A percentile compares a stretch with the other conserved stretches of the same genome.
Evolutionary conservation across 2,797 vertebrate genomes (phyloP).

Genomic region (Limosa lapponica): DNA sequence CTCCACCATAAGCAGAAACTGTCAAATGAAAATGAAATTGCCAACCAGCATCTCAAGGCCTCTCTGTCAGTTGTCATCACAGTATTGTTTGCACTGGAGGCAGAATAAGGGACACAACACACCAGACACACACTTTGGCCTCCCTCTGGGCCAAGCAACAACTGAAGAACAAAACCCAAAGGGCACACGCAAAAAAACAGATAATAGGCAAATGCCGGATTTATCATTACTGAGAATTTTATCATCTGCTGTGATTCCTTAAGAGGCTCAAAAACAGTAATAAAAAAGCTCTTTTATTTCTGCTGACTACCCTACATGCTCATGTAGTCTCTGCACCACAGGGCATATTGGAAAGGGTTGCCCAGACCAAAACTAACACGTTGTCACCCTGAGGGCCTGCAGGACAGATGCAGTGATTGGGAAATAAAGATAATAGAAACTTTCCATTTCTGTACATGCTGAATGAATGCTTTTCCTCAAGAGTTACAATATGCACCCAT

Average conservation of each 20-base stretch:
- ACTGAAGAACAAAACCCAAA: constrained; percentile 6
- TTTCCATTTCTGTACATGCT: background rate
- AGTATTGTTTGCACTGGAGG: background rate
- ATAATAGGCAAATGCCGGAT: background rate
- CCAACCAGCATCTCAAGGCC: background rate
- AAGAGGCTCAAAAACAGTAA: constrained; percentile 9
- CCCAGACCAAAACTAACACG: background rate
- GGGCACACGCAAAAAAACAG: background rate
- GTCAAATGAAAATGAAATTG: background rate
- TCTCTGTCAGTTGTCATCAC: background rate
- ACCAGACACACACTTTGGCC: background rate
- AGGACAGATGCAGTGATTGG: background rate
- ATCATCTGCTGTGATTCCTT: background rate
- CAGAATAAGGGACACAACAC: background rate
- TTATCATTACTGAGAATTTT: constrained; percentile 12
- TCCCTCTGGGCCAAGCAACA: background rate
- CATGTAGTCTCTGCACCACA: background rate
- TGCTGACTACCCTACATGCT: background rate
- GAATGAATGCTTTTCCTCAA: background rate
- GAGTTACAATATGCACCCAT: background rate
- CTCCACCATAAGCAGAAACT: background rate
- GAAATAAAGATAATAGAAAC: background rate
- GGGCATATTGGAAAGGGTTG: background rate
- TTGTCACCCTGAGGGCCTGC: background rate
- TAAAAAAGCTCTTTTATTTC: background rate